These are phyloP conservation scores for Lindbergichthys nudifrons DNA, from an alignment of 2,797 vertebrate species.

Conservation along the genomic window DNA sequence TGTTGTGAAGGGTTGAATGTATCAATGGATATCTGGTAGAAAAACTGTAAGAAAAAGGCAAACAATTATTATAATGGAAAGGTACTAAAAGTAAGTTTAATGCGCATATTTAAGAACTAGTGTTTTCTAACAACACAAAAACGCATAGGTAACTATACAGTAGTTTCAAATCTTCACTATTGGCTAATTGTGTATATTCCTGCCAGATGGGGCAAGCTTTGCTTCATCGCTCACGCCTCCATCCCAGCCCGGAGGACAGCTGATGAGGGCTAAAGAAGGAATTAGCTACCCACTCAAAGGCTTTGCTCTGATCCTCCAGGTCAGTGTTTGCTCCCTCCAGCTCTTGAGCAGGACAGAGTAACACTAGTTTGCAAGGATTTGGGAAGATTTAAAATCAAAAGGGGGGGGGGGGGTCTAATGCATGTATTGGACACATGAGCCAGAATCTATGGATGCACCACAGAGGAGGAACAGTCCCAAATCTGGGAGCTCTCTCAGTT, in stretches of 20 bases:
- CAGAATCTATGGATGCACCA: constrained; percentile 44
- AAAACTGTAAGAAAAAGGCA: not conserved
- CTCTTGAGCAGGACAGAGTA: constrained; percentile 75
- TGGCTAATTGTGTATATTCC: constrained; percentile 47
- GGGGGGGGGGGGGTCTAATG: constrained; percentile 52
- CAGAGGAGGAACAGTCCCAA: constrained; percentile 16
- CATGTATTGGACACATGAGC: constrained; percentile 59
- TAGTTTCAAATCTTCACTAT: constrained; percentile 13
- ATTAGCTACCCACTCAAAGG: constrained; percentile 87
- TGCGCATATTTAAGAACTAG: not conserved
- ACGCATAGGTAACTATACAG: not conserved
- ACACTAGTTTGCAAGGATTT: constrained; percentile 79
- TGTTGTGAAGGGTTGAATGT: not conserved
- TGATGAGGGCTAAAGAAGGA: constrained; percentile 83
- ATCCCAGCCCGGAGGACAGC: constrained; percentile 74
- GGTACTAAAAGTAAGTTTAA: not conserved
- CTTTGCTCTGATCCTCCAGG: constrained; percentile 86
- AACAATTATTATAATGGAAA: not conserved
- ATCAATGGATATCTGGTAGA: not conserved
- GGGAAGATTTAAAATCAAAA: constrained; percentile 71
- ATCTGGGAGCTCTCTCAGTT: not conserved
- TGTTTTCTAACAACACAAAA: not conserved
- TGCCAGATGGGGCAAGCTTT: constrained; percentile 80
- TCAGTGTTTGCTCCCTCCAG: constrained; percentile 75
- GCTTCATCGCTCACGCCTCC: constrained; percentile 71